Evolutionary conservation across 2,797 vertebrate genomes (phyloP).

Genomic region (Poeciliopsis paucimaculata): DNA sequence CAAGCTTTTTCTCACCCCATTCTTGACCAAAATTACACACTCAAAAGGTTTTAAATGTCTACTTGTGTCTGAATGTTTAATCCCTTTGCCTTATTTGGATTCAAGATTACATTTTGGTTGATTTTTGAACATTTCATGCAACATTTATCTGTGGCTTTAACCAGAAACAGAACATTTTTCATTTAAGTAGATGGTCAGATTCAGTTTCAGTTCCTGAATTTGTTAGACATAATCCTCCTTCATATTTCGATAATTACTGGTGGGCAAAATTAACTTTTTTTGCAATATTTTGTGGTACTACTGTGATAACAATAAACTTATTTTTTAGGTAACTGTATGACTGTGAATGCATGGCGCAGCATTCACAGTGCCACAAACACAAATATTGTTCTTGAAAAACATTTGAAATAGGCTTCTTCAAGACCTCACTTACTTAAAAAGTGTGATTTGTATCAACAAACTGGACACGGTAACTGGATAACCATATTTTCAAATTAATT

Average conservation of each 20-base stretch:
- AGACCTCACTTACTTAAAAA: too few species aligned
- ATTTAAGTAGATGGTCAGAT: background rate
- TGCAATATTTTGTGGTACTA: too few species aligned
- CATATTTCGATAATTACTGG: background rate
- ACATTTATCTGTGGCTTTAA: constrained; percentile 33
- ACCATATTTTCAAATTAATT: background rate
- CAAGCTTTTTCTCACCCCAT: constrained; percentile 39
- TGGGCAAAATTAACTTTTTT: too few species aligned
- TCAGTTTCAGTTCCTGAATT: background rate
- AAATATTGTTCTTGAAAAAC: too few species aligned
- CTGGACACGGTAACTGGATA: too few species aligned
- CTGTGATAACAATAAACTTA: too few species aligned
- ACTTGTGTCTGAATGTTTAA: background rate
- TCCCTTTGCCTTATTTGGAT: background rate
- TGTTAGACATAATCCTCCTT: background rate
- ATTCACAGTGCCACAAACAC: too few species aligned
- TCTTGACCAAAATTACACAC: constrained; percentile 51
- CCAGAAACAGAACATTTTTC: background rate
- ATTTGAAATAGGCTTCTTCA: too few species aligned
- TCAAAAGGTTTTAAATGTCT: constrained; percentile 48
- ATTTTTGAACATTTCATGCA: background rate
- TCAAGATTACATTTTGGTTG: background rate
- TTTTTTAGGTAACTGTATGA: too few species aligned
- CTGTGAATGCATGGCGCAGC: too few species aligned
- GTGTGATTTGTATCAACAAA: too few species aligned